Base-by-base conservation (phyloP, 2,888 invertebrate genomes). In the Macaria liturata region DNA sequence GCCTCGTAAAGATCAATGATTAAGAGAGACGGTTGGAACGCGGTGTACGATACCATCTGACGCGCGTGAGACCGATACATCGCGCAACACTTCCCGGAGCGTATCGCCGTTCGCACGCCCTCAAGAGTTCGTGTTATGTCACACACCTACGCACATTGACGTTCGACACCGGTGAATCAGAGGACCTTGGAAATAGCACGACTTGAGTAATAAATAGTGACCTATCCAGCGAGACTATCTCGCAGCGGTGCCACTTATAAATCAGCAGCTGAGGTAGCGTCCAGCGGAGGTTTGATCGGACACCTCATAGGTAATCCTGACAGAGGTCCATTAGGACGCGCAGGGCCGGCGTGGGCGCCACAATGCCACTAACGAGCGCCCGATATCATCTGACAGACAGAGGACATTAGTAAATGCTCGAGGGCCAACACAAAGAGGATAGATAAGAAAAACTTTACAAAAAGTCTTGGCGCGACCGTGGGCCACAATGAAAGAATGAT, bases 301-400 rank as follows among this genome's bases (percentile, higher is more conserved):
- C 72, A 65, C 69, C 74, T 75, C 76, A 78, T 80, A 78, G 79
- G 79, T 82, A 84, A 84, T 83, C 80, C 81, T 78, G 84, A 78
- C 83, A 76, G 78, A 69, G 75, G 65, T 79, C 76, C 81, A 84
- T 84, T 86, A 88, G 78, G 71, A 71, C 69, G 71, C 72, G 59
- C 67, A 70, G 72, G 73, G 70, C 68, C 59, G 60, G 80, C 82
- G 87, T 86, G 83, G 87, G 88, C 80, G 85, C 83, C 78, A 86
- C 88, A 88, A 86, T 85, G 79, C 81, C 78, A 79, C 86, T 89
- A 88, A 90, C 88, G 87, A 88, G 83, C 70, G 66, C 66, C 48
- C 76, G 87, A 86, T 86, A 86, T 82, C 81, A 86, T 85, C 84
- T 84, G 85, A 83, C 83, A 84, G 83, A 82, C 84, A 77, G 72